phyloP scores from a whole-genome alignment of 2,888 invertebrate species.

The Monoplex corrugatus region DNA sequence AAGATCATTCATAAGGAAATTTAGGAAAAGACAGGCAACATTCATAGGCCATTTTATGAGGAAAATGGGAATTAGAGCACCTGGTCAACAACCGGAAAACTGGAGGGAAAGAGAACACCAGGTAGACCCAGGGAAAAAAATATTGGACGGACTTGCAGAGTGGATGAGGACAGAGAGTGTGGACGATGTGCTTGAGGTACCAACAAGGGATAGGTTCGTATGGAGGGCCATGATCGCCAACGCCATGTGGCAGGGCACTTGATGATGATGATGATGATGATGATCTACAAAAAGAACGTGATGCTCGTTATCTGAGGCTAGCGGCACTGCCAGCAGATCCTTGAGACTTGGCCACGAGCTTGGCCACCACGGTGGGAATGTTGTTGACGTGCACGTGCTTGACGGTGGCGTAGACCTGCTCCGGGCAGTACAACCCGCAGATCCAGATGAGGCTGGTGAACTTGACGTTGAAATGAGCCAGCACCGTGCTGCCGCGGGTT shows the following conservation, averaged over 20 bases:
- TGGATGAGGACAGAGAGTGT: too few species aligned
- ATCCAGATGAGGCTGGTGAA: slow-evolving; percentile 52
- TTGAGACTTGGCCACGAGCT: slow-evolving; percentile 45
- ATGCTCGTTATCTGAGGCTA: neutral
- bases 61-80: too few species aligned
- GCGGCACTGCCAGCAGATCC: neutral
- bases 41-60: too few species aligned
- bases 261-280: too few species aligned
- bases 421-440: slow-evolving; percentile 55
- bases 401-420: slow-evolving; percentile 54
- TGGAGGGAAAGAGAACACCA: too few species aligned
- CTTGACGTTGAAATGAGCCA: slow-evolving; percentile 56
- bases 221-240: neutral
- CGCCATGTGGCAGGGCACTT: neutral
- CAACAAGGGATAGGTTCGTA: neutral
- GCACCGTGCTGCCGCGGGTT: slow-evolving; percentile 54
- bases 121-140: neutral
- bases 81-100: too few species aligned
- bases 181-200: neutral
- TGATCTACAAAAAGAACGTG: neutral
- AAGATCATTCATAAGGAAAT: too few species aligned
- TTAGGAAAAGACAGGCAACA: too few species aligned
- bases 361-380: slow-evolving; percentile 54
- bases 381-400: slow-evolving; percentile 52
- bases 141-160: too few species aligned